phyloP scores from a whole-genome alignment of 2,797 vertebrate species.

The Helarctos malayanus region DNA sequence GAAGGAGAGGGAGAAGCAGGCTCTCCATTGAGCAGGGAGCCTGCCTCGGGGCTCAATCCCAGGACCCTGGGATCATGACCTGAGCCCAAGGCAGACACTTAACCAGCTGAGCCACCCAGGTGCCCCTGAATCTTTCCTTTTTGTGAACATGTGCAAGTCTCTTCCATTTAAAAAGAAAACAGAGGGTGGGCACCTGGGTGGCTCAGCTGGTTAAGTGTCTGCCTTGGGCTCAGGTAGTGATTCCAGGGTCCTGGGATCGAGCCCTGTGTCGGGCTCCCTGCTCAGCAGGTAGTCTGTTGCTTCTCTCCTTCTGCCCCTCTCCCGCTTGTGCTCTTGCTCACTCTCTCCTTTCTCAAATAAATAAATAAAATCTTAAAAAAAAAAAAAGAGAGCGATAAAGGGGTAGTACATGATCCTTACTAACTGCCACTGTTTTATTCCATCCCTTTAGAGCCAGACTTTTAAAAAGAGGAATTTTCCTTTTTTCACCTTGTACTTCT shows the following conservation, averaged over 20 bases:
- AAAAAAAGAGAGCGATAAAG: background rate
- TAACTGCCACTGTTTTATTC: background rate
- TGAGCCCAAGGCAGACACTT: too few relatives aligned
- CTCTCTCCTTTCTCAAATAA: background rate
- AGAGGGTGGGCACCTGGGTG: background rate
- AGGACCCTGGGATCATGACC: too few relatives aligned
- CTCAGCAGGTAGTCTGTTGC: background rate
- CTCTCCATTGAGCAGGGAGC: too few relatives aligned
- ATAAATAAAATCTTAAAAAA: background rate
- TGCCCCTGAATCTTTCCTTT: background rate
- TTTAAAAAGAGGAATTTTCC: background rate
- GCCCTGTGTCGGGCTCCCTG: background rate
- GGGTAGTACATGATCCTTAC: background rate
- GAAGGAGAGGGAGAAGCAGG: too few relatives aligned
- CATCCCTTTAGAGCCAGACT: background rate
- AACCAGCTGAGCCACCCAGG: too few relatives aligned
- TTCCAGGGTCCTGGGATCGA: background rate
- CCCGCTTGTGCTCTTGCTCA: background rate
- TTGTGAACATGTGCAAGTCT: too few relatives aligned
- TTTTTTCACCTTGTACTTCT: slow-evolving; percentile 10
- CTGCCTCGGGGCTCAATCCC: too few relatives aligned
- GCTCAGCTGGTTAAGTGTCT: background rate
- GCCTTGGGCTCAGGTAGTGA: background rate
- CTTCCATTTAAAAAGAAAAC: too few relatives aligned
- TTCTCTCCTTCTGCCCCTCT: background rate